These are phyloP conservation scores for Amiota communis DNA, from an alignment of 2,888 invertebrate species.

Conservation along the genomic window DNA sequence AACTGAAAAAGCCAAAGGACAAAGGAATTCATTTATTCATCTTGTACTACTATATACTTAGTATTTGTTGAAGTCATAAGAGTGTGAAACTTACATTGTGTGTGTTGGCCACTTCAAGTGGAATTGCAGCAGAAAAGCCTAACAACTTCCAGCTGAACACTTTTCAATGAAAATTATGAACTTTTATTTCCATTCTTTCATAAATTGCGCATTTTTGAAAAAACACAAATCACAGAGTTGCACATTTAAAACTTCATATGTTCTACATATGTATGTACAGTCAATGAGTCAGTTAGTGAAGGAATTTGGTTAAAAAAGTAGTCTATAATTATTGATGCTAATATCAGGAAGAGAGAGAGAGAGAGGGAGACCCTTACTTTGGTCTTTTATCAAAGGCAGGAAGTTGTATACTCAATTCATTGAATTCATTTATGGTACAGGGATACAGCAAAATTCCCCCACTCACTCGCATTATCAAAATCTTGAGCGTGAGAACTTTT, in stretches of 20 bases:
- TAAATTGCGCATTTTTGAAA: slow-evolving; percentile 24
- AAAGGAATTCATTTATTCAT: not conserved
- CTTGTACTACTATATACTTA: no score
- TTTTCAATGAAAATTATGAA: slow-evolving; percentile 56
- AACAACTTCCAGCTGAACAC: slow-evolving; percentile 66
- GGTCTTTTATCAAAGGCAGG: slow-evolving; percentile 9
- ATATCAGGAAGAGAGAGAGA: not conserved
- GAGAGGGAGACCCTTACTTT: not conserved
- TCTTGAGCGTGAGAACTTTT: slow-evolving; percentile 28
- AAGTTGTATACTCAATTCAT: not conserved
- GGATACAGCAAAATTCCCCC: slow-evolving; percentile 14
- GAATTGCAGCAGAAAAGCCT: slow-evolving; percentile 55
- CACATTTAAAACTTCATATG: not conserved
- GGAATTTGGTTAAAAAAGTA: not conserved
- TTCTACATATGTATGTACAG: not conserved
- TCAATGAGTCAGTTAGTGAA: not conserved
- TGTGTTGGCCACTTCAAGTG: slow-evolving; percentile 34
- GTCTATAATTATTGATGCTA: not conserved
- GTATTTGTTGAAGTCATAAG: not conserved
- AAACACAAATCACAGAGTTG: not conserved
- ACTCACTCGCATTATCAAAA: slow-evolving; percentile 7
- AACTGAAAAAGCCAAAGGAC: slow-evolving; percentile 17
- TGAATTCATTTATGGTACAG: not conserved
- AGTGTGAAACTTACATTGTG: not conserved
- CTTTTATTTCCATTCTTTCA: no score